Evolutionary conservation across 1,140 invertebrate genomes (phyloP), one percentile per base, ranked within the genome.

Genomic region (Sipha flava): DNA sequence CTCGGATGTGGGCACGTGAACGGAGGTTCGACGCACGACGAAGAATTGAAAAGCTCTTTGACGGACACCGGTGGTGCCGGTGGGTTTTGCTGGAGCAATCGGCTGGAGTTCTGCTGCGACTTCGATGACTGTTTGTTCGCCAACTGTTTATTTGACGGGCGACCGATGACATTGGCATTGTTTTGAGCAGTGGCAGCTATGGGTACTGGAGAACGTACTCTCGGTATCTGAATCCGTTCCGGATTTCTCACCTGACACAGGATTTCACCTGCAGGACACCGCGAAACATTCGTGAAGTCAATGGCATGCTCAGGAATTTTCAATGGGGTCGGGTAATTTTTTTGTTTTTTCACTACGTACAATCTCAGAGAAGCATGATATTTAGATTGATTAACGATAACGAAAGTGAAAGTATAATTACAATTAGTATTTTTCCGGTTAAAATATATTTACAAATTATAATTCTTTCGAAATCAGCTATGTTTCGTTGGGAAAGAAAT

Each of bases 11-110:
- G 93, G 86, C 93, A 94, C 72, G 87, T 88, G 85, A 88, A 93
- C 0, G 93, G 93, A 43, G 91, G 92, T 81, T 90, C 90, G n/a
- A 93, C 89, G 83, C 93, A 94, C 6, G 93, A 94, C 4, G 90
- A 89, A 3, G 91, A 93, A 83, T 94, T 92, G 83, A 91, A 92
- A 2, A 94, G 86, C 82, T 92, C 91, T 81, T 87, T 85, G 0
- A 92, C 84, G 6, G 88, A 88, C 12, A 26, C 83, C 89, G 81
- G 77, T 14, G 43, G 80, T 16, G 43, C 54, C 43, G 62, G 62
- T 3, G 37, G 18, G 34, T 18, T 66, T 14, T 66, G n/a, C n/a
- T 54, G 34, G 37, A 40, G 34, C n/a, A 18, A n/a, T n/a, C n/a
- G 9, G 26, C 9, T 9, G 62, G 7, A n/a, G 29, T 45, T 29